Evolutionary conservation across 2,797 vertebrate genomes (phyloP).

Genomic region (Hippopotamyrus pictus): DNA sequence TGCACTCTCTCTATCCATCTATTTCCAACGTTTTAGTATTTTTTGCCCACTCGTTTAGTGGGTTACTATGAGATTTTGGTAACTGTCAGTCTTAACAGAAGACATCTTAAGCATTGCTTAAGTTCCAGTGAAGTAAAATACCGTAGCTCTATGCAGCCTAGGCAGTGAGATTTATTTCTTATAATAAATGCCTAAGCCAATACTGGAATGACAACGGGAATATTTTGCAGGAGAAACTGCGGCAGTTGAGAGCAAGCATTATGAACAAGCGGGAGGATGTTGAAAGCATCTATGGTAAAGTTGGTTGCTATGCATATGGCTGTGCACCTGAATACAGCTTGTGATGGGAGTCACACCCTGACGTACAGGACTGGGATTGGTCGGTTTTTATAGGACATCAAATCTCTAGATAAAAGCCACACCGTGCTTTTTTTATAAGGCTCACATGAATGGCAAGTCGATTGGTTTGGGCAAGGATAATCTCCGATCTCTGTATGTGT

Average conservation of each 20-base stretch:
- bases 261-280: slow-evolving; percentile 43
- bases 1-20: background rate
- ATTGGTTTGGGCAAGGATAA: background rate
- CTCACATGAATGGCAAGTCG: background rate
- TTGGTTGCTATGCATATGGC: background rate
- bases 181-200: background rate
- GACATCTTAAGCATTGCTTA: background rate
- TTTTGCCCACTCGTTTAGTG: background rate
- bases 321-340: background rate
- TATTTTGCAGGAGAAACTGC: slow-evolving; percentile 51
- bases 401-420: background rate
- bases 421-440: background rate
- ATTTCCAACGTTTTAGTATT: background rate
- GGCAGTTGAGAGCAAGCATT: slow-evolving; percentile 43
- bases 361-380: background rate
- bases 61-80: background rate
- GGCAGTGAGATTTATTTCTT: background rate
- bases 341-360: background rate
- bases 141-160: background rate
- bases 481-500: background rate
- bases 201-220: background rate
- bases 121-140: background rate
- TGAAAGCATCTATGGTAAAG: slow-evolving; percentile 59
- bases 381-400: background rate
- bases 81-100: background rate